Percentiles rank a stretch among this genome's conserved stretches.
Evolutionary conservation across 2,797 vertebrate species (phyloP).

Genomic region (Anniella stebbinsi): DNA sequence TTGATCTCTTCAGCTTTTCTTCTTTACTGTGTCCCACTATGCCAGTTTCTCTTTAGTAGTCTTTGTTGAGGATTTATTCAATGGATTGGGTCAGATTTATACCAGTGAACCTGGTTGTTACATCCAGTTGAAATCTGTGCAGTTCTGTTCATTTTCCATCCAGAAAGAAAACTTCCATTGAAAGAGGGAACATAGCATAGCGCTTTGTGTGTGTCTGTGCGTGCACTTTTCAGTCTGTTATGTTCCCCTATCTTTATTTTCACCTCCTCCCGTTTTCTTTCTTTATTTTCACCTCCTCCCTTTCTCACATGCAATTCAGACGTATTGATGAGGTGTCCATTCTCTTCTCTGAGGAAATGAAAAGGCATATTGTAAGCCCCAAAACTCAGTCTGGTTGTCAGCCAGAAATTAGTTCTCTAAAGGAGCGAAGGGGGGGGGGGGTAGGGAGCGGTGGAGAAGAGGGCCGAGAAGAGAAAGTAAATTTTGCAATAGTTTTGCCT

Average conservation of each 20-base stretch:
- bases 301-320: slow-evolving; percentile 51
- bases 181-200: neutral
- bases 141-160: neutral
- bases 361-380: slow-evolving; percentile 74
- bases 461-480: slow-evolving; percentile 55
- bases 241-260: neutral
- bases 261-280: neutral
- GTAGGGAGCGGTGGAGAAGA: slow-evolving; percentile 50
- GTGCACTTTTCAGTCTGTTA: neutral
- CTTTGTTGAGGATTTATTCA: slow-evolving; percentile 31
- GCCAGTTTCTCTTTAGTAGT: neutral
- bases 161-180: neutral
- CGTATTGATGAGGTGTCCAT: slow-evolving; percentile 55
- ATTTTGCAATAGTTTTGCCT: slow-evolving; percentile 44
- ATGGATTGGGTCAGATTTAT: slow-evolving; percentile 16
- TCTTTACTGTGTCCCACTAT: neutral
- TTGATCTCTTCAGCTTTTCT: neutral
- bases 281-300: slow-evolving; percentile 33
- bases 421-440: slow-evolving; percentile 60
- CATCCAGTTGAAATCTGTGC: neutral
- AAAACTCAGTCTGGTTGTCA: slow-evolving; percentile 71
- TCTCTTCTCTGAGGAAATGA: slow-evolving; percentile 76
- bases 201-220: neutral
- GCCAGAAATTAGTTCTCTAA: slow-evolving; percentile 75
- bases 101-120: neutral